Base-by-base conservation (phyloP, 2,113 vertebrate genomes). In the Lota lota region DNA sequence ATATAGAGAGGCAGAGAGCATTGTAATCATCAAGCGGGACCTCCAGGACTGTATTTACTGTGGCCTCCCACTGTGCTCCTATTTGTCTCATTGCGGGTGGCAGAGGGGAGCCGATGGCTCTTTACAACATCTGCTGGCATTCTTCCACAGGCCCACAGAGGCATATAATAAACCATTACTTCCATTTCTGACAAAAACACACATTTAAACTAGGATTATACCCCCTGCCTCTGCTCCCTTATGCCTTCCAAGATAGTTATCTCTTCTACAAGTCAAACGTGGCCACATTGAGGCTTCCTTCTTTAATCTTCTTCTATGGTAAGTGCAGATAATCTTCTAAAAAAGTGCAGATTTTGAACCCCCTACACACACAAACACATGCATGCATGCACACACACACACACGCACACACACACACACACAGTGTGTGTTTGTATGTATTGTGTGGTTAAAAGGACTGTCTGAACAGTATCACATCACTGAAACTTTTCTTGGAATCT, bases 171-270 rank as follows among this genome's bases (percentile, higher is more conserved):
- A 89, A 79, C 87, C 82, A 87, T 90, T 90, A 88, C 83, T 77
- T 82, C 80, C 78, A 82, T 88, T 83, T 85, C 78, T 78, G 79
- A 85, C 86, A 88, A 86, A 89, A 91, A 89, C 79, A 91, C 86
- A 87, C 82, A 87, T 89, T 89, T 92, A 89, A 90, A 87, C 79
- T 79, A 80, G 84, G 87, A 89, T 91, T 87, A 90, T 85, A 85
- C 88, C 88, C 81, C 87, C 89, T 82, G 78, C 79, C 54, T 88
- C 70, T 73, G 79, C 75, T 79, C 81, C 72, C 73, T 79, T 74
- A 70, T 69, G 73, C 79, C 74, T 85, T 81, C 75, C 75, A 80
- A 61, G 4, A 12, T 22, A 19, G 66, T 70, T 60, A 63, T 76
- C 72, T 85, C 15, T 72, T 83, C 79, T 85, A 80, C 86, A 85